phyloP scores from a whole-genome alignment of 2,797 vertebrate species.

The Luscinia luscinia region DNA sequence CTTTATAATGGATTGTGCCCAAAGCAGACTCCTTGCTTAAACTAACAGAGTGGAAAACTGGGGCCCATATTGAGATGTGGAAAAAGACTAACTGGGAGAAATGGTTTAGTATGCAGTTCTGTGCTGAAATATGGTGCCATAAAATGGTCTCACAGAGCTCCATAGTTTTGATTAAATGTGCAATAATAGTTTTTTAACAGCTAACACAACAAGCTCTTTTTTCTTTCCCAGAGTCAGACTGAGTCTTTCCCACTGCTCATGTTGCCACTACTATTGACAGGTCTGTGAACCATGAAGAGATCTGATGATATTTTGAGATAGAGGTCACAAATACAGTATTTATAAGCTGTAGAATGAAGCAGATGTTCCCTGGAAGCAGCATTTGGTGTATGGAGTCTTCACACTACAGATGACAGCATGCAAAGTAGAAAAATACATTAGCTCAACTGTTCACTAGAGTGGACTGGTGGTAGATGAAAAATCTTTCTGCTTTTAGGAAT shows the following conservation, averaged over 20 bases:
- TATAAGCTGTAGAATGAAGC: not conserved
- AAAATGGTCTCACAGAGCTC: not conserved
- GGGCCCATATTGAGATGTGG: not conserved
- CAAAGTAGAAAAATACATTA: conserved; percentile 11
- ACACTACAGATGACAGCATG: not conserved
- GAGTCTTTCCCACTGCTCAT: not conserved
- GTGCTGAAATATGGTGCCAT: not conserved
- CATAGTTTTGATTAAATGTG: not conserved
- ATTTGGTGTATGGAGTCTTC: not conserved
- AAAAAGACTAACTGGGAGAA: conserved; percentile 53
- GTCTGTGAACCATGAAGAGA: not conserved
- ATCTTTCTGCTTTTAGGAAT: not conserved
- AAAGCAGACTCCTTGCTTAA: conserved; percentile 51
- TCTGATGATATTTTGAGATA: not conserved
- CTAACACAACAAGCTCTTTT: not conserved
- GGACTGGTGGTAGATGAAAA: not conserved
- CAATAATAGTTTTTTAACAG: not conserved
- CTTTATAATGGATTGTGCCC: conserved; percentile 49
- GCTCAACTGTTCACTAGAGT: not conserved
- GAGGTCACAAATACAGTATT: not conserved
- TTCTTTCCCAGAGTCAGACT: not conserved
- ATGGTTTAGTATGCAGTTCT: not conserved
- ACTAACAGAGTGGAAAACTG: conserved; percentile 43
- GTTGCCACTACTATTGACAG: not conserved
- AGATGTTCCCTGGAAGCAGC: not conserved